phyloP scores from a whole-genome alignment of 2,888 invertebrate genomes.

The Copidosoma aretas region DNA sequence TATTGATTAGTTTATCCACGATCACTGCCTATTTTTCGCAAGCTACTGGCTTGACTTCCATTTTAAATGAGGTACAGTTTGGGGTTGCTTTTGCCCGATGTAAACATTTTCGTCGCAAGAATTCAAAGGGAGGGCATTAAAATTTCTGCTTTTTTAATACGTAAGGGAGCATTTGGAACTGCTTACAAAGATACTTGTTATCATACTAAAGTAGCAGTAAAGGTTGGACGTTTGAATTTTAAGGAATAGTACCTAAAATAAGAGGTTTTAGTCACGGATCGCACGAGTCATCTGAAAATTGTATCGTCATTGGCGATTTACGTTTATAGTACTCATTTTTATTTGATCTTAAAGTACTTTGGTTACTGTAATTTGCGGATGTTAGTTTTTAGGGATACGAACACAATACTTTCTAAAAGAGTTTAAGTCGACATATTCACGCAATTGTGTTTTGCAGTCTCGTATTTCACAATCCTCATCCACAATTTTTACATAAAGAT shows the following conservation, averaged over 20 bases:
- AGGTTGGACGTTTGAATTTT: background rate
- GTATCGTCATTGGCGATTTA: background rate
- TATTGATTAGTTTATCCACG: too few relatives aligned
- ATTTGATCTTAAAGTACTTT: background rate
- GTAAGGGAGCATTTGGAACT: background rate
- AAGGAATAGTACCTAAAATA: background rate
- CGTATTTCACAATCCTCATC: background rate
- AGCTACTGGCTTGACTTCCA: too few relatives aligned
- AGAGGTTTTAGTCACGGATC: constrained; percentile 2
- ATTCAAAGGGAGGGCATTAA: too few relatives aligned
- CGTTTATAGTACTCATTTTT: background rate
- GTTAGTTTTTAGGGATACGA: background rate
- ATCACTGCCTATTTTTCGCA: too few relatives aligned
- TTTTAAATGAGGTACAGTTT: too few relatives aligned
- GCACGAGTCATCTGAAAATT: background rate
- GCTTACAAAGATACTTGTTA: background rate
- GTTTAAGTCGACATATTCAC: background rate
- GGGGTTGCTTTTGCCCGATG: too few relatives aligned
- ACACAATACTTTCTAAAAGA: background rate
- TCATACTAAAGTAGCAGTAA: background rate
- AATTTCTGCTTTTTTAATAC: too few relatives aligned
- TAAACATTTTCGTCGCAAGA: too few relatives aligned
- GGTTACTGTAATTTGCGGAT: background rate
- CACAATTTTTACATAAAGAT: background rate
- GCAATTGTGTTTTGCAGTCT: background rate